These are phyloP conservation scores for Gouania willdenowi DNA, from an alignment of 2,797 vertebrate species.

Conservation along the genomic window DNA sequence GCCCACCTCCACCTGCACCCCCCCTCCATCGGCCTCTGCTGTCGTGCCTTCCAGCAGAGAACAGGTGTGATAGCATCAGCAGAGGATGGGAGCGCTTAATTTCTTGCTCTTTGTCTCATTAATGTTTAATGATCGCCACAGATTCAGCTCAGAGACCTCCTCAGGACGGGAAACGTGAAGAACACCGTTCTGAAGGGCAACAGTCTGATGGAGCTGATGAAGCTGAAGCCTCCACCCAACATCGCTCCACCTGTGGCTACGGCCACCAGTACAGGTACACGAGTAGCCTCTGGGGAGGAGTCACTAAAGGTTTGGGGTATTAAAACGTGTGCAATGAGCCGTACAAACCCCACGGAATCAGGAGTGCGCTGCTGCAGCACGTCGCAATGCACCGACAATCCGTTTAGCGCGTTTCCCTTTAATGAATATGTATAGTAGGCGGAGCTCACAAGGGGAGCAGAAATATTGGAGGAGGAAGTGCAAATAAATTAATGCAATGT, in stretches of 20 bases:
- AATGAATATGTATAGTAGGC: no score
- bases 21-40: constrained; percentile 76
- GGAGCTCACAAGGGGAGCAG: no score
- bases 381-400: no score
- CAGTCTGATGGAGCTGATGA: constrained; percentile 98
- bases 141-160: constrained; percentile 93
- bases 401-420: no score
- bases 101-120: not conserved
- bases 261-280: constrained; percentile 86
- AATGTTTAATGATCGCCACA: constrained; percentile 11
- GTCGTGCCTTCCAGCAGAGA: constrained; percentile 84
- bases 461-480: no score
- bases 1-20: constrained; percentile 56
- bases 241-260: constrained; percentile 96
- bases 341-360: no score
- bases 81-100: no score
- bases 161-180: constrained; percentile 58
- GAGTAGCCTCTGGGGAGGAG: no score
- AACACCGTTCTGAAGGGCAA: constrained; percentile 61
- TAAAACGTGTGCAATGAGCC: no score
- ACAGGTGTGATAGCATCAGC: constrained; percentile 60
- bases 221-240: constrained; percentile 92
- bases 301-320: no score
- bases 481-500: no score
- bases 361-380: no score